Conservation (phyloP, 2,888 invertebrate species). For the Diarsia brunnea region DNA sequence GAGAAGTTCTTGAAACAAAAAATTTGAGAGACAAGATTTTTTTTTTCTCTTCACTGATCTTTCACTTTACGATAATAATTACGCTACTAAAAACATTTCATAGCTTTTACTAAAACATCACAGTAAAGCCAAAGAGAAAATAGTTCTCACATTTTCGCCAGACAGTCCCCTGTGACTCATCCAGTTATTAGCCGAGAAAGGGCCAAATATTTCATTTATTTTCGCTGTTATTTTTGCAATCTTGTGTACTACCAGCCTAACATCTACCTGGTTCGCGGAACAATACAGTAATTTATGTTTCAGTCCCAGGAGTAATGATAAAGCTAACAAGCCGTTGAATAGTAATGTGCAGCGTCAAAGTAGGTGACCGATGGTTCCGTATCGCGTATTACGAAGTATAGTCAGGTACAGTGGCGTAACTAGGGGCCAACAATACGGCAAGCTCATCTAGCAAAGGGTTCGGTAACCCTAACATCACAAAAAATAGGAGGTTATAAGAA, state of each 20-base stretch:
- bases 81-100: constrained; percentile 16
- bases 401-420: neutral
- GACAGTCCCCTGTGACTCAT: constrained; percentile 23
- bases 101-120: constrained; percentile 1
- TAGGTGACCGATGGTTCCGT: constrained; percentile 66
- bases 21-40: too few relatives aligned
- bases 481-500: too few relatives aligned
- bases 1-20: neutral
- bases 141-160: constrained; percentile 12
- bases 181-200: constrained; percentile 39
- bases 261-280: constrained; percentile 66
- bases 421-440: too few relatives aligned
- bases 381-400: constrained; percentile 8
- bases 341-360: constrained; percentile 75
- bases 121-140: constrained; percentile 19
- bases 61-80: constrained; percentile 12
- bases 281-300: constrained; percentile 81
- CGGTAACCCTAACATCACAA: too few relatives aligned
- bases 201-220: constrained; percentile 35
- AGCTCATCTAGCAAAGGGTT: too few relatives aligned
- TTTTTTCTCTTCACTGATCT: too few relatives aligned
- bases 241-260: constrained; percentile 51
- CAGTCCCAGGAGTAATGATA: constrained; percentile 79
- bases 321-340: constrained; percentile 80
- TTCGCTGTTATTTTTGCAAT: constrained; percentile 27